phyloP scores from a whole-genome alignment of 1,140 invertebrate species.

The Ruditapes philippinarum region DNA sequence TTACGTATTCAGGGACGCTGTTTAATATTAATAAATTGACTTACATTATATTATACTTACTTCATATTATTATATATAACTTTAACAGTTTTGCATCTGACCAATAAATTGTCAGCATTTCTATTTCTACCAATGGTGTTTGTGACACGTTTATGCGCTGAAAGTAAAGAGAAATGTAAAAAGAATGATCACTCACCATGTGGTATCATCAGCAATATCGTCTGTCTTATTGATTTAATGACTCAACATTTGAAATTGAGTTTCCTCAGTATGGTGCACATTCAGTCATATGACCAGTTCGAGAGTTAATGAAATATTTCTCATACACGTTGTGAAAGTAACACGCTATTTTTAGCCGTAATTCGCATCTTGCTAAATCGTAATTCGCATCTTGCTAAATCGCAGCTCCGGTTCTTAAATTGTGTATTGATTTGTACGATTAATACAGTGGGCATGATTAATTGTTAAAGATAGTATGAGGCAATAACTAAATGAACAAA shows the following conservation, averaged over 20 bases:
- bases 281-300: background rate
- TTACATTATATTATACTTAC: too few relatives aligned
- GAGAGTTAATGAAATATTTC: conserved; percentile 1
- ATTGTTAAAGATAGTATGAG: background rate
- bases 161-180: too few relatives aligned
- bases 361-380: background rate
- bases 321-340: background rate
- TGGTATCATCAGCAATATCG: too few relatives aligned
- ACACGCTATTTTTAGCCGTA: conserved; percentile 4
- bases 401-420: background rate
- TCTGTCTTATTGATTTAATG: background rate
- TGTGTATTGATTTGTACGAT: background rate
- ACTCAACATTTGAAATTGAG: conserved; percentile 27
- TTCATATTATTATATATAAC: too few relatives aligned
- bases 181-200: too few relatives aligned
- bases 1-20: too few relatives aligned
- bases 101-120: too few relatives aligned
- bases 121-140: too few relatives aligned
- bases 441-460: background rate
- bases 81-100: too few relatives aligned
- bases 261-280: conserved; percentile 2
- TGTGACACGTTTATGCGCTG: too few relatives aligned
- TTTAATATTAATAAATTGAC: too few relatives aligned
- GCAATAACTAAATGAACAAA: background rate
- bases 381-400: background rate